Base-by-base conservation (phyloP, 2,888 invertebrate genomes). In the Galeruca laticollis region DNA sequence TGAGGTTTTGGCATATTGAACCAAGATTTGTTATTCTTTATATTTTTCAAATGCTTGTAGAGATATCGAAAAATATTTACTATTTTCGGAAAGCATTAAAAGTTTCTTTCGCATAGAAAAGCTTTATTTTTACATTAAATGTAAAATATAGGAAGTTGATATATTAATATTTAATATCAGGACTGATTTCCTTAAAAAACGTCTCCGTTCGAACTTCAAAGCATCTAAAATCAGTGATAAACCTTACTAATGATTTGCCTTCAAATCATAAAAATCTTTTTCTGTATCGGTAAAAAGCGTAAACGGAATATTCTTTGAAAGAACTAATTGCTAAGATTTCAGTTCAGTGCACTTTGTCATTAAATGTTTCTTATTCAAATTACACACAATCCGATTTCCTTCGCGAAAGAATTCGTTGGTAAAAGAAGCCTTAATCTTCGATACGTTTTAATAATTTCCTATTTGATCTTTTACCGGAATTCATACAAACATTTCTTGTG, bases 241-340 rank as follows among this genome's bases (percentile, higher is more conserved):
- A 84, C 83, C 84, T 82, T 82, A 82, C 84, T 85, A 85, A 86
- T 85, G 85, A 84, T 84, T 83, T 84, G 82, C 84, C 76, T 77
- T 76, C 76, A 79, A 82, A 82, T 82, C 81, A 79, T 80, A 83
- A 84, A 84, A 85, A 84, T 83, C 82, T 80, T 74, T 77, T 71
- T 74, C 78, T 78, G 75, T 71, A 79, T 78, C 77, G 78, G 80
- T 78, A 82, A 82, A 83, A 82, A 82, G 81, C 83, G 82, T 81
- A 82, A 83, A 83, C 82, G 82, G 76, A 77, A 79, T 78, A 82
- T 82, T 81, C 82, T 84, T 84, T 85, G 82, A 85, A 83, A 82
- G 83, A 83, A 84, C 84, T 85, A 85, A 85, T 85, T 85, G 84
- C 84, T 82, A 83, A 83, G 83, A 84, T 84, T 84, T 83, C 84